phyloP scores from a whole-genome alignment of 1,140 invertebrate species.

The Philopotamus ludificatus region DNA sequence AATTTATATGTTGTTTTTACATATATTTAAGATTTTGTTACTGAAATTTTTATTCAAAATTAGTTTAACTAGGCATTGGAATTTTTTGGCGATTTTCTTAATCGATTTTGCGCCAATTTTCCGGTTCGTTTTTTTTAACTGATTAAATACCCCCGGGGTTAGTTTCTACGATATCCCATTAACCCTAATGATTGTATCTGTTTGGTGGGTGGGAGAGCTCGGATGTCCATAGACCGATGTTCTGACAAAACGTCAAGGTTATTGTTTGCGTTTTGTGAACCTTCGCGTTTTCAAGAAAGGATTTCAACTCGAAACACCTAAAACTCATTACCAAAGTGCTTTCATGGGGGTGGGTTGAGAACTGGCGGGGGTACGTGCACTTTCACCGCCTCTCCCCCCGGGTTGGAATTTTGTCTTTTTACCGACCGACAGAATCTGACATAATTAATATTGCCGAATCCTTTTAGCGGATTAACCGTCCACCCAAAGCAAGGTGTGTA shows the following conservation, averaged over 20 bases:
- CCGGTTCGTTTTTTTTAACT: no score
- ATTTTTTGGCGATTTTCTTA: no score
- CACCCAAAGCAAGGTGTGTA: neutral
- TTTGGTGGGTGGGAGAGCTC: neutral
- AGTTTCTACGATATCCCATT: neutral
- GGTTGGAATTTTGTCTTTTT: constrained; percentile 14
- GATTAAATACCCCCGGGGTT: no score
- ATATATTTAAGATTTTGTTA: no score
- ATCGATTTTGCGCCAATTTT: no score
- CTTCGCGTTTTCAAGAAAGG: constrained; percentile 25
- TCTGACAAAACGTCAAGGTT: constrained; percentile 20
- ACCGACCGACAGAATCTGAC: constrained; percentile 10
- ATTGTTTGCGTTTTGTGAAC: constrained; percentile 37
- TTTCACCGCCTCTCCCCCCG: neutral
- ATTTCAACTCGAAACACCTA: constrained; percentile 28
- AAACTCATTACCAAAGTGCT: constrained; percentile 41
- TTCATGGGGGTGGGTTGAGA: constrained; percentile 15
- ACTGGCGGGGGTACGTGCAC: constrained; percentile 7
- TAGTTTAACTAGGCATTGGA: no score
- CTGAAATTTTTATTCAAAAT: no score
- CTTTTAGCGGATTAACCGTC: constrained; percentile 5
- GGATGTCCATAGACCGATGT: neutral
- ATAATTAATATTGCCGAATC: constrained; percentile 12
- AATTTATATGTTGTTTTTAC: no score
- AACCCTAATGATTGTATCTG: neutral